These are phyloP conservation scores for Epicampocera succincta DNA, from an alignment of 2,888 invertebrate species.

Conservation along the genomic window DNA sequence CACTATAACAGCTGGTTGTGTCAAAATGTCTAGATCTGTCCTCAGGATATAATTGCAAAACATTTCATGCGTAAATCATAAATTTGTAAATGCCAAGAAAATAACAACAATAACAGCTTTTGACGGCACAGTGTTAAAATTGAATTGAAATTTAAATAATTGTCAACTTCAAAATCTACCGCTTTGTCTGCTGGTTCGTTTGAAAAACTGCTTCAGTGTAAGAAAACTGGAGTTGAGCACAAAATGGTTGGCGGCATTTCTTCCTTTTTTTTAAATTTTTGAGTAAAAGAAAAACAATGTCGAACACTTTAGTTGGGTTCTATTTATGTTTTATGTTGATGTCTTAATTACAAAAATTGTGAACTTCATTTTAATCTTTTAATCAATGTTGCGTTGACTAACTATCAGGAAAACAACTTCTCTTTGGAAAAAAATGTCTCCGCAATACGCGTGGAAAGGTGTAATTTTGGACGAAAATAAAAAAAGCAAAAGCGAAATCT, in stretches of 20 bases:
- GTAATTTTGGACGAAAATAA: too few relatives aligned
- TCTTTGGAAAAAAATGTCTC: too few relatives aligned
- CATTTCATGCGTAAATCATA: constrained; percentile 59
- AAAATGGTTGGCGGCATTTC: not conserved
- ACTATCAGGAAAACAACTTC: too few relatives aligned
- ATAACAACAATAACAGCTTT: constrained; percentile 32
- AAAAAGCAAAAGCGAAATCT: too few relatives aligned
- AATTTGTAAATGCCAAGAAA: constrained; percentile 1
- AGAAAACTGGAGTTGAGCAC: not conserved
- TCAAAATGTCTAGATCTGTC: constrained; percentile 42
- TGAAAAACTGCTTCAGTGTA: not conserved
- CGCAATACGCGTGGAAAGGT: too few relatives aligned
- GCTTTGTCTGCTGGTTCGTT: not conserved
- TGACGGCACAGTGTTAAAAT: constrained; percentile 40
- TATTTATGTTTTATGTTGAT: constrained; percentile 3
- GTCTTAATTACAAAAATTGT: not conserved
- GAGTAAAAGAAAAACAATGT: constrained; percentile 3
- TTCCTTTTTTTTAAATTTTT: constrained; percentile 4
- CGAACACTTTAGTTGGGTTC: constrained; percentile 10
- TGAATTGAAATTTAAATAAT: constrained; percentile 30
- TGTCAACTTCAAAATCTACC: constrained; percentile 27
- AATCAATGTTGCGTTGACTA: too few relatives aligned
- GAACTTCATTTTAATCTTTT: too few relatives aligned
- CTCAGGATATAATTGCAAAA: constrained; percentile 63
- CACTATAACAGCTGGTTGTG: constrained; percentile 11